Conservation (phyloP, 2,797 vertebrate species). For the Varecia variegata region DNA sequence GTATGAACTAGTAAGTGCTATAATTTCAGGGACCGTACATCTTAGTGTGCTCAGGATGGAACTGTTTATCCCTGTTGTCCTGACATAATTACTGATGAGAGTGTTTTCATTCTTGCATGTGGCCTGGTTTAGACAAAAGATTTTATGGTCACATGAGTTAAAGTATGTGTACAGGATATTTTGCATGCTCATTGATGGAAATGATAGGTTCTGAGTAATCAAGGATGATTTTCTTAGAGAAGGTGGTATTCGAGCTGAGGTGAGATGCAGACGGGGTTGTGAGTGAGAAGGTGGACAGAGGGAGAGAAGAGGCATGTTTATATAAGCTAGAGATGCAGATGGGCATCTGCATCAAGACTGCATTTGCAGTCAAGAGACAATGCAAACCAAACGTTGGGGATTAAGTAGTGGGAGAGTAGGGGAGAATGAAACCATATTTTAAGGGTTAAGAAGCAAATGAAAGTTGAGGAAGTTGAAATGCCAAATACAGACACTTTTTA, state of each 20-base stretch:
- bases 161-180: not conserved
- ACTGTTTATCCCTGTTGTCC: not conserved
- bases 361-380: not conserved
- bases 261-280: not conserved
- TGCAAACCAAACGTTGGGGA: not conserved
- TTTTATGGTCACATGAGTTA: not conserved
- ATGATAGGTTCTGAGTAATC: not conserved
- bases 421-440: not conserved
- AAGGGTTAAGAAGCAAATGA: not conserved
- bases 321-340: not conserved
- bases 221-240: not conserved
- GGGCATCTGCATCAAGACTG: no score
- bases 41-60: not conserved
- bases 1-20: not conserved
- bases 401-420: not conserved
- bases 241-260: not conserved
- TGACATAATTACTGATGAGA: not conserved
- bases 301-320: not conserved
- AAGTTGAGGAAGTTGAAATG: not conserved
- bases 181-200: not conserved
- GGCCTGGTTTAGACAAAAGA: not conserved
- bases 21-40: not conserved
- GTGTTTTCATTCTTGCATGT: not conserved
- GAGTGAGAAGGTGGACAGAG: not conserved
- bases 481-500: not conserved